Base-by-base conservation (phyloP, 2,888 invertebrate genomes). In the Malthinus flaveolus region DNA sequence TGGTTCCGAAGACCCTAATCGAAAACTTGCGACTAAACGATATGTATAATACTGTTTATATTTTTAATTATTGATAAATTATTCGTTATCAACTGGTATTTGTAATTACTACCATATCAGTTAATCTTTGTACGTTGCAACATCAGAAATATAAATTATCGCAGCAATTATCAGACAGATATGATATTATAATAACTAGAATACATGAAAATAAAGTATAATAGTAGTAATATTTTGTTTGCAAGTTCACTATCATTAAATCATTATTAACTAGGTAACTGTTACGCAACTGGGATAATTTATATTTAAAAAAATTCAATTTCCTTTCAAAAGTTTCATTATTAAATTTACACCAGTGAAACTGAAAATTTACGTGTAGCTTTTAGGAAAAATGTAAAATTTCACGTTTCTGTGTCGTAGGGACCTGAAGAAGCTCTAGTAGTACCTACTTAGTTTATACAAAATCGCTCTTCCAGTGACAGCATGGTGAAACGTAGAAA, bases 91-190 rank as follows among this genome's bases (percentile, higher is more conserved):
- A 45, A 45, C 49, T 54, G 53, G 49, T 54, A 45, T 52, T 55
- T 56, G 48, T 55, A 51, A 56, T 59, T 55, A 49, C 47, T 34
- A 15, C 15, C 8, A 32, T 56, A 59, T 56, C 59, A 56, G 59
- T 56, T 59, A 59, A 59, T 59, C 59, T 59, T 56, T 56, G 59
- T 56, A 51, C 59, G 48, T 59, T 59, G 51, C 56, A 55, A 51
- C 50, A 42, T 42, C 39, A 59, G 59, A 59, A 59, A 54, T 45
- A 35, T 39, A 47, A 50, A 56, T 56, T 33, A 59, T 54, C 49
- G 15, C 13, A 23, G 23, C 23, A 39, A 50, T 59, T 59, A 59
- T 59, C 59, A 49, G 34, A 32, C 49, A 59, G 39, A 54, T 46
- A 47, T 34, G 23, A 23, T 23, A 23, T 23, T 23, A 23, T 23